Percentiles rank a stretch among this genome's conserved stretches.
Evolutionary conservation across 2,113 vertebrate genomes (phyloP).

Genomic region (Martes martes): DNA sequence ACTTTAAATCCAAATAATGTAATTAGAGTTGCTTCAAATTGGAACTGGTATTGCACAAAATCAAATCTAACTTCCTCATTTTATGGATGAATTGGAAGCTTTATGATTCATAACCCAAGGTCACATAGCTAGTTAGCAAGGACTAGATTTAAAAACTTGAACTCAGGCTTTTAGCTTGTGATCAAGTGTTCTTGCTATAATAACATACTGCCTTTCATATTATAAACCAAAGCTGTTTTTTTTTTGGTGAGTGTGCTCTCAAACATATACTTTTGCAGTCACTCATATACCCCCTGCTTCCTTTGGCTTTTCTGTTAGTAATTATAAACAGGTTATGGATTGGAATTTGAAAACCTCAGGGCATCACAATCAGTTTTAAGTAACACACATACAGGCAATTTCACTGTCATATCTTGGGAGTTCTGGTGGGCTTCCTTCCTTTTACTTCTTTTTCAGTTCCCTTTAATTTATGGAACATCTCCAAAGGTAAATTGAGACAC

Average conservation of each 20-base stretch:
- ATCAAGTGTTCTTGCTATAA: background rate
- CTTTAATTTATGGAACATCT: background rate
- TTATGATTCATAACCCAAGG: background rate
- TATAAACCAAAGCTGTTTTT: background rate
- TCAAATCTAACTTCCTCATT: background rate
- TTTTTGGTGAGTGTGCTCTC: background rate
- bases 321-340: background rate
- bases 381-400: background rate
- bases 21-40: constrained; percentile 14
- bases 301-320: background rate
- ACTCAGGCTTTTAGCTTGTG: background rate
- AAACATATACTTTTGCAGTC: background rate
- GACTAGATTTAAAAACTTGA: background rate
- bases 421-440: background rate
- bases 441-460: background rate
- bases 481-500: background rate
- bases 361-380: background rate
- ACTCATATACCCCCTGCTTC: background rate
- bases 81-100: background rate
- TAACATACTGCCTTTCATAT: background rate
- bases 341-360: background rate
- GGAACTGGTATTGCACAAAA: background rate
- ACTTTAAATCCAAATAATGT: constrained; percentile 20
- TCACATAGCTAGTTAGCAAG: background rate
- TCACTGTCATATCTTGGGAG: background rate